A percentile compares a stretch with the other conserved stretches of the same genome.
Evolutionary conservation across 2,113 vertebrate genomes (phyloP).

Genomic region (Corythornis cristatus): DNA sequence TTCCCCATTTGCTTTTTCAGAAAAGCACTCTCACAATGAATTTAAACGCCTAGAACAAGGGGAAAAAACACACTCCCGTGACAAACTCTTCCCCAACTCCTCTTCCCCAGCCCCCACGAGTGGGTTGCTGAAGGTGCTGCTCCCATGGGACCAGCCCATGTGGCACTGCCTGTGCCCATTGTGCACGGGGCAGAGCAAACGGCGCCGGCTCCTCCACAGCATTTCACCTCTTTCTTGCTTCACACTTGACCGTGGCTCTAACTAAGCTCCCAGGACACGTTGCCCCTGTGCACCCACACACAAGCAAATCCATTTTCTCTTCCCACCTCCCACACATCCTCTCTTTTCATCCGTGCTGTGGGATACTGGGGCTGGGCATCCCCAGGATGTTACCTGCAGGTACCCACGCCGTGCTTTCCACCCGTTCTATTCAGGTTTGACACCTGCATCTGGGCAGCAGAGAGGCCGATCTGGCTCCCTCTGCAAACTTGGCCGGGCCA

Average conservation of each 20-base stretch:
- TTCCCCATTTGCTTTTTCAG: neutral
- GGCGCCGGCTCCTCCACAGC: neutral
- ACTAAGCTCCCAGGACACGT: neutral
- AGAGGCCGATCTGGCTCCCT: neutral
- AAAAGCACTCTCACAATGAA: neutral
- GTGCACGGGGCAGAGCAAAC: accelerated
- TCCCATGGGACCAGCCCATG: accelerated
- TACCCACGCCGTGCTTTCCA: neutral
- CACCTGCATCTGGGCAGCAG: neutral
- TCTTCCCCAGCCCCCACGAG: accelerated
- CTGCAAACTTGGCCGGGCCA: neutral
- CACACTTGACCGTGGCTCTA: neutral
- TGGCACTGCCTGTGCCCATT: accelerated
- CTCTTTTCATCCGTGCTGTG: neutral
- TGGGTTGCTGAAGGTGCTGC: neutral
- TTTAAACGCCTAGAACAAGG: neutral
- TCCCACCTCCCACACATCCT: neutral
- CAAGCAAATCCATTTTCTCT: neutral
- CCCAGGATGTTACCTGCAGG: neutral
- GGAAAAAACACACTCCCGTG: accelerated
- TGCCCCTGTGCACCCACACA: accelerated
- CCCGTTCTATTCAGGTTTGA: neutral
- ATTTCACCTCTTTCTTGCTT: neutral
- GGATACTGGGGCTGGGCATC: neutral
- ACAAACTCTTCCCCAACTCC: neutral